A percentile compares a stretch with the other conserved stretches of the same genome.
Conservation (phyloP, 1,140 invertebrate genomes). For the Brachionus asplanchnoidis region DNA sequence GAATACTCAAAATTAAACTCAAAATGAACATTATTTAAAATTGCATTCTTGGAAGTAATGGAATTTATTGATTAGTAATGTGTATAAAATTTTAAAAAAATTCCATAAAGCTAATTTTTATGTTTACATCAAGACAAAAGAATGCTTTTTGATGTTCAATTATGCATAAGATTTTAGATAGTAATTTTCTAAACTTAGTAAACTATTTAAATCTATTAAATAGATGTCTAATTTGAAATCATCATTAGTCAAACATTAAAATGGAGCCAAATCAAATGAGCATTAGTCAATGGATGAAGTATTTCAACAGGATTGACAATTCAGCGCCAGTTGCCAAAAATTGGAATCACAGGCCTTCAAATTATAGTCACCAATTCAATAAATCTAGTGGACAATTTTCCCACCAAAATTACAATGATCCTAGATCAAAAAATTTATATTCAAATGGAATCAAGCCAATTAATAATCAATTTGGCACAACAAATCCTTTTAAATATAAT, state of each 20-base stretch:
- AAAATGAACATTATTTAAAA: too few species aligned
- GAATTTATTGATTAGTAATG: too few species aligned
- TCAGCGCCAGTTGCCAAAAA: not conserved
- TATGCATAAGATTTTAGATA: too few species aligned
- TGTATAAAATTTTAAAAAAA: too few species aligned
- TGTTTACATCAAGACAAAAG: too few species aligned
- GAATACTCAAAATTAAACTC: too few species aligned
- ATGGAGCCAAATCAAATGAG: not conserved
- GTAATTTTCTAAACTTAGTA: too few species aligned
- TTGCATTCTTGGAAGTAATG: too few species aligned
- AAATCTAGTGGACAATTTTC: not conserved
- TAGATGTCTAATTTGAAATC: too few species aligned
- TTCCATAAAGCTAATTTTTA: too few species aligned
- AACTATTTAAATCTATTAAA: too few species aligned
- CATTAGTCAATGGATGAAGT: not conserved
- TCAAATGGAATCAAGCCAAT: not conserved
- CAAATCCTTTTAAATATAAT: not conserved
- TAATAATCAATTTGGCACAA: not conserved
- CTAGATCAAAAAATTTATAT: not conserved
- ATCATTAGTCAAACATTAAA: not conserved
- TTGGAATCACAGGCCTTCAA: not conserved
- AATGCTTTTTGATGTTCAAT: too few species aligned
- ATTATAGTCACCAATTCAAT: not conserved
- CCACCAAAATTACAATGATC: not conserved
- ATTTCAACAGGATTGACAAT: not conserved